Percentiles rank a stretch among this genome's conserved stretches.
Evolutionary conservation across 2,113 vertebrate genomes (phyloP).

Genomic region (Podiceps cristatus): DNA sequence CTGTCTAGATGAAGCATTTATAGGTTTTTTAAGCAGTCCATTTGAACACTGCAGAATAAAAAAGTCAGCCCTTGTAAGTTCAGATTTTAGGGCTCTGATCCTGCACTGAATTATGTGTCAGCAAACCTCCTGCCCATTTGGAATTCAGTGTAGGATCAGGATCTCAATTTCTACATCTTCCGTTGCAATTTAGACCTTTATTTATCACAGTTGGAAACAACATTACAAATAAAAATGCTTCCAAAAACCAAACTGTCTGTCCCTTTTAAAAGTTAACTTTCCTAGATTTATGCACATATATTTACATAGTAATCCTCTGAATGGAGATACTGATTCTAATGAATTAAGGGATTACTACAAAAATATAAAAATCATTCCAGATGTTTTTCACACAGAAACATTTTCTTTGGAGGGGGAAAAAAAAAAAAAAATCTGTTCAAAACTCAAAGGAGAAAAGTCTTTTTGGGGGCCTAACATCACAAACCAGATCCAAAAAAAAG

Average conservation of each 20-base stretch:
- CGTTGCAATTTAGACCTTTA: constrained; percentile 25
- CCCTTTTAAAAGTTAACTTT: constrained; percentile 54
- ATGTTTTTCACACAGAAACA: constrained; percentile 18
- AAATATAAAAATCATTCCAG: constrained; percentile 40
- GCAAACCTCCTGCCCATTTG: constrained; percentile 22
- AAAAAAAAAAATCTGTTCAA: background rate
- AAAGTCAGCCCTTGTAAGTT: background rate
- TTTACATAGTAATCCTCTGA: constrained; percentile 53
- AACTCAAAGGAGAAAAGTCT: background rate
- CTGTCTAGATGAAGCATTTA: constrained; percentile 70
- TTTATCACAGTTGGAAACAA: constrained; percentile 51
- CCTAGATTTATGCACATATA: constrained; percentile 49
- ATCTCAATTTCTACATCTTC: background rate
- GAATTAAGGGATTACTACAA: constrained; percentile 38
- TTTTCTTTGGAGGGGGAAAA: background rate
- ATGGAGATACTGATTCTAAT: background rate
- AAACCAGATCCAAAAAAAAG: background rate
- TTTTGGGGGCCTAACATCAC: background rate
- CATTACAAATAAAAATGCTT: constrained; percentile 38
- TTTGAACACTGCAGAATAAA: constrained; percentile 49
- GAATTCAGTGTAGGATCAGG: constrained; percentile 15
- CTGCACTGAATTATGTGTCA: background rate
- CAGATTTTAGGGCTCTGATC: constrained; percentile 39
- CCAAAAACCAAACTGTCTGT: constrained; percentile 9
- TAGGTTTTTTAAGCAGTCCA: constrained; percentile 55